Base-by-base conservation (phyloP, 2,113 vertebrate species). In the Chlamydotis undulata region DNA sequence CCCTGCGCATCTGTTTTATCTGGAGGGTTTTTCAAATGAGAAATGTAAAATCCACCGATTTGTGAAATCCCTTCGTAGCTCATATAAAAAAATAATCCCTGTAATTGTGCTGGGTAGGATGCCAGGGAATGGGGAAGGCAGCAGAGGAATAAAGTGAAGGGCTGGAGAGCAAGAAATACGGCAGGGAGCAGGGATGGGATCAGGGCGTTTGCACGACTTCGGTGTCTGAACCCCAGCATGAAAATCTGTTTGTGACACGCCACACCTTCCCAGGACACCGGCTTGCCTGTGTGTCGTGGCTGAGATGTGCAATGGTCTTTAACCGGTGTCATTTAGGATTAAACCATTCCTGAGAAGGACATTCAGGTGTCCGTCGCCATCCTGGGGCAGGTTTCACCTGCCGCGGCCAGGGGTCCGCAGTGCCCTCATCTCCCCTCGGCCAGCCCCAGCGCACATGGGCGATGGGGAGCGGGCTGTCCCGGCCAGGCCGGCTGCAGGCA, bases 231-330 rank as follows among this genome's bases (percentile, higher is more conserved):
- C 19, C 41, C 23, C 2, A 6, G 9, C 29, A 1, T 5, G 24
- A 31, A 23, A 17, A 4, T 15, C 47, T 7, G 45, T 41, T 29
- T 41, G 50, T 14, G 3, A 24, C 43, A 1, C 14, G 5, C 39
- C 33, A 13, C 37, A 3, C 31, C 0, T 35, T 61, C 24, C 49
- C 68, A 13, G 69, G 15, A 15, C 24, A 2, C 4, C 1, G 19
- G 24, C 41, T 9, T 52, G 26, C 49, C 26, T 2, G 23, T 1
- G 33, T 10, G 0, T 21, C 4, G 4, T 1, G 14, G 37, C 61
- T 7, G 37, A 3, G 35, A 10, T 9, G 55, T 3, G n/a, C 7
- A 3, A 6, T 6, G 45, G 21, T 17, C 41, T 57, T 18, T 6
- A 15, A 4, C 2, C 12, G 52, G 18, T 11, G 26, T 4, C 4